Conservation (phyloP, 1,140 invertebrate species). For the Trachymyrmex septentrionalis region DNA sequence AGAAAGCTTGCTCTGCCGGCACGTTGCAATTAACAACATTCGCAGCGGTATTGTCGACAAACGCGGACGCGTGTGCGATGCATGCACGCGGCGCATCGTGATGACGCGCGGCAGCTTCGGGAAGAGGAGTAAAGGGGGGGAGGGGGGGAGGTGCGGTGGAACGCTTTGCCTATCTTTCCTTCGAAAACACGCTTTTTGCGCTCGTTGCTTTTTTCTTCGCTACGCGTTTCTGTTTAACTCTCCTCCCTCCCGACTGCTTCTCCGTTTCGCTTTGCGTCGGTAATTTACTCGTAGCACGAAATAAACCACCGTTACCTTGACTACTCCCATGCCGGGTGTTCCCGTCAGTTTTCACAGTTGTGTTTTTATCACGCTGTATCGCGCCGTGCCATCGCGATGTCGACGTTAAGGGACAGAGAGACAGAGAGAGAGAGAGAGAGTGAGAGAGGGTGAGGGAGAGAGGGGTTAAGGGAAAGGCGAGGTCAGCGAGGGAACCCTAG, state of each 20-base stretch:
- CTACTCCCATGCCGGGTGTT: slow-evolving; percentile 72
- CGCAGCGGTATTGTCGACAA: slow-evolving; percentile 55
- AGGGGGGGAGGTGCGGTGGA: background rate
- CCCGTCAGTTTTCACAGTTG: slow-evolving; percentile 73
- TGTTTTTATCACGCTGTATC: slow-evolving; percentile 77
- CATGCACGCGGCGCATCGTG: slow-evolving; percentile 55
- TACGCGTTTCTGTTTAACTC: slow-evolving; percentile 51
- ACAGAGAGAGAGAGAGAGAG: background rate
- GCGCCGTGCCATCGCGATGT: slow-evolving; percentile 67
- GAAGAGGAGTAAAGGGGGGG: background rate
- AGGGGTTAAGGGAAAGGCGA: too few species aligned
- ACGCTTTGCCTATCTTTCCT: slow-evolving; percentile 59
- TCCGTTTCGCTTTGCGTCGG: slow-evolving; percentile 23
- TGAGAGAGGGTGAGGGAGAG: too few species aligned
- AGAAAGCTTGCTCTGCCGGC: slow-evolving; percentile 64
- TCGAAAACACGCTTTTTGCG: slow-evolving; percentile 65
- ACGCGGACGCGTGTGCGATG: slow-evolving; percentile 32
- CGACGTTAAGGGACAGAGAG: background rate
- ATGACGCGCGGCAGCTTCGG: background rate
- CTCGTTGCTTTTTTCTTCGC: slow-evolving; percentile 66
- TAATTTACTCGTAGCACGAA: slow-evolving; percentile 76
- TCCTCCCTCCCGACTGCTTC: slow-evolving; percentile 5
- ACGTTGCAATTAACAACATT: slow-evolving; percentile 72
- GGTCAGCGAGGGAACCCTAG: background rate
- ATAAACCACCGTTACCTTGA: slow-evolving; percentile 77